Percentiles rank a stretch among this genome's conserved stretches.
These are phyloP conservation scores for Spodoptera frugiperda DNA, from an alignment of 1,140 invertebrate species.

Conservation along the genomic window DNA sequence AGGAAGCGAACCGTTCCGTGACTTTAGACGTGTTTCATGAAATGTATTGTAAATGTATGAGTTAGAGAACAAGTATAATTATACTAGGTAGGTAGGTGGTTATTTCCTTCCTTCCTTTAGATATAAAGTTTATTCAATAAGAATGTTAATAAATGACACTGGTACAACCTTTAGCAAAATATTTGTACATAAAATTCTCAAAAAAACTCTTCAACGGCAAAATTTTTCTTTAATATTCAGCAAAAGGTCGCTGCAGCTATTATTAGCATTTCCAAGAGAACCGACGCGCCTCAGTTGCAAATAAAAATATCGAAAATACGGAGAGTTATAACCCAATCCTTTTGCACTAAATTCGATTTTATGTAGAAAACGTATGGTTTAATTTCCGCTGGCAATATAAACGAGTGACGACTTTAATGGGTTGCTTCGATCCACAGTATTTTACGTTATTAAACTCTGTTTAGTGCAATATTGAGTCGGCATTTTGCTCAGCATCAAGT, in stretches of 20 bases:
- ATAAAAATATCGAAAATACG: constrained; percentile 50
- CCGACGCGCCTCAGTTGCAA: constrained; percentile 29
- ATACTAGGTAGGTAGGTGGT: no score
- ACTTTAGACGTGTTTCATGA: not conserved
- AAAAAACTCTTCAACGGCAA: not conserved
- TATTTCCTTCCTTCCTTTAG: no score
- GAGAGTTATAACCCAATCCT: constrained; percentile 41
- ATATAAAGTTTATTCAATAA: no score
- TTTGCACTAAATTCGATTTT: constrained; percentile 35
- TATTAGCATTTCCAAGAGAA: constrained; percentile 46
- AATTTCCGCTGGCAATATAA: constrained; percentile 46
- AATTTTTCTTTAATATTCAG: constrained; percentile 6
- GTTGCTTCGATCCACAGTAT: constrained; percentile 37
- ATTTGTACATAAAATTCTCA: not conserved
- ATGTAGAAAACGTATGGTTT: constrained; percentile 40
- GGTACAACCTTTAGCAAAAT: no score
- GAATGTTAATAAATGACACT: no score
- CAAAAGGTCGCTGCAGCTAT: constrained; percentile 45
- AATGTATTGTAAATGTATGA: not conserved
- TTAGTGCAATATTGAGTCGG: constrained; percentile 44
- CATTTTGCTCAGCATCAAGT: not conserved
- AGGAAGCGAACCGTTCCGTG: not conserved
- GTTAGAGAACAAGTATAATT: not conserved
- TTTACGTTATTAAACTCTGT: constrained; percentile 50
- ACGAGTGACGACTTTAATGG: constrained; percentile 47